Conservation (phyloP, 2,797 vertebrate species). For the Mormyrus proboscirostris region DNA sequence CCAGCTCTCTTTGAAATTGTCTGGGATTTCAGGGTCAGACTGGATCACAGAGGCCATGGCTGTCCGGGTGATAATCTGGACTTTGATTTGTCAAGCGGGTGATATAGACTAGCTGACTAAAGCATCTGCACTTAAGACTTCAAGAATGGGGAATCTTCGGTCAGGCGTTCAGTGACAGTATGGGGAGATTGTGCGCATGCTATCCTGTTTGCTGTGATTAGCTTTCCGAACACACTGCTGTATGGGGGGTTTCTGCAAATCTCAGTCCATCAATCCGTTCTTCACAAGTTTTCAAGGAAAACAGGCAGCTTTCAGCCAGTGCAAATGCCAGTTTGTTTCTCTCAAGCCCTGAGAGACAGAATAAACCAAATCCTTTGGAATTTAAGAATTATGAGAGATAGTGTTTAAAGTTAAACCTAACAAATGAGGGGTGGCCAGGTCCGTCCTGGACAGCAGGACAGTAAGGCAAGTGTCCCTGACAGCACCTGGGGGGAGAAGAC, state of each 20-base stretch:
- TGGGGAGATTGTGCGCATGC: neutral
- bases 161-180: neutral
- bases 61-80: slow-evolving; percentile 16
- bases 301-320: neutral
- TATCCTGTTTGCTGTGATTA: neutral
- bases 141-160: neutral
- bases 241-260: neutral
- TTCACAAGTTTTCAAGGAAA: neutral
- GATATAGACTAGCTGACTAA: slow-evolving; percentile 1
- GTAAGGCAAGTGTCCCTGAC: slow-evolving; percentile 24
- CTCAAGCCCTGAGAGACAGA: neutral
- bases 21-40: slow-evolving; percentile 65
- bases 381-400: slow-evolving; percentile 25
- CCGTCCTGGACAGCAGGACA: slow-evolving; percentile 24
- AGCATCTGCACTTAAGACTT: neutral
- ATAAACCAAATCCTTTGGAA: neutral
- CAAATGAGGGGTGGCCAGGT: slow-evolving; percentile 16
- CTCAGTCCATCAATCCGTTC: neutral
- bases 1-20: slow-evolving; percentile 85
- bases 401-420: slow-evolving; percentile 13
- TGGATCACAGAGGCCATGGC: slow-evolving; percentile 62
- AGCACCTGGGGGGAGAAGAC: slow-evolving; percentile 28
- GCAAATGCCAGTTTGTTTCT: neutral
- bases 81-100: slow-evolving; percentile 4
- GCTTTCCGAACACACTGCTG: neutral